These are phyloP conservation scores for Cistogaster globosa DNA, from an alignment of 2,888 invertebrate species.

Conservation along the genomic window DNA sequence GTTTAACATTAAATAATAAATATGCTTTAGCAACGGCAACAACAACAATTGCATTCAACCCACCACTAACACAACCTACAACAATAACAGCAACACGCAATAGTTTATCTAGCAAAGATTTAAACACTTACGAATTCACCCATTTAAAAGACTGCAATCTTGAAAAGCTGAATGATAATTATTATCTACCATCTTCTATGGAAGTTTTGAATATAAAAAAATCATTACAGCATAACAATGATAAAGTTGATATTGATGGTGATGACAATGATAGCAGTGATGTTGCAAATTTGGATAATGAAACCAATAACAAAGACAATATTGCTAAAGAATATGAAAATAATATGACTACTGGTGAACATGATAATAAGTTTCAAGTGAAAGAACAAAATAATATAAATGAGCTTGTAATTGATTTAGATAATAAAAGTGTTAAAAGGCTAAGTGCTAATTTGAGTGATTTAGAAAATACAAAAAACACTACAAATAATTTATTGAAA, in stretches of 20 bases:
- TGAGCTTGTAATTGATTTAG: slow-evolving; percentile 52
- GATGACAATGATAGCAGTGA: background rate
- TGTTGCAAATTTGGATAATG: background rate
- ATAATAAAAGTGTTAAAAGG: slow-evolving; percentile 57
- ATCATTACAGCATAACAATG: slow-evolving; percentile 40
- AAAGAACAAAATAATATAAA: slow-evolving; percentile 33
- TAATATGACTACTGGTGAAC: background rate
- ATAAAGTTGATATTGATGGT: background rate
- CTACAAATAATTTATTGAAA: slow-evolving; percentile 67
- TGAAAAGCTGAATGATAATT: slow-evolving; percentile 46
- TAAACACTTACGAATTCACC: slow-evolving; percentile 68
- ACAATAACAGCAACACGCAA: slow-evolving; percentile 19
- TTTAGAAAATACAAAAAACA: slow-evolving; percentile 63
- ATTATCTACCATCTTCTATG: slow-evolving; percentile 62
- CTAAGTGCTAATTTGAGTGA: slow-evolving; percentile 65
- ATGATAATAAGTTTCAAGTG: slow-evolving; percentile 9
- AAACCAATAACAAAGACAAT: slow-evolving; percentile 5
- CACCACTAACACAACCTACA: slow-evolving; percentile 14
- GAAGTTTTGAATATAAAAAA: slow-evolving; percentile 66
- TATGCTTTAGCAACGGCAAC: slow-evolving; percentile 28
- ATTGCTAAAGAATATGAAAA: background rate
- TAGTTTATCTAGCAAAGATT: slow-evolving; percentile 63
- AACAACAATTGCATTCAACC: slow-evolving; percentile 21
- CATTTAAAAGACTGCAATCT: slow-evolving; percentile 55
- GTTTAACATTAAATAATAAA: slow-evolving; percentile 58